Percentiles rank a stretch among this genome's conserved stretches.
Conservation (phyloP, 2,113 vertebrate species). For the Emydocephalus ijimae region DNA sequence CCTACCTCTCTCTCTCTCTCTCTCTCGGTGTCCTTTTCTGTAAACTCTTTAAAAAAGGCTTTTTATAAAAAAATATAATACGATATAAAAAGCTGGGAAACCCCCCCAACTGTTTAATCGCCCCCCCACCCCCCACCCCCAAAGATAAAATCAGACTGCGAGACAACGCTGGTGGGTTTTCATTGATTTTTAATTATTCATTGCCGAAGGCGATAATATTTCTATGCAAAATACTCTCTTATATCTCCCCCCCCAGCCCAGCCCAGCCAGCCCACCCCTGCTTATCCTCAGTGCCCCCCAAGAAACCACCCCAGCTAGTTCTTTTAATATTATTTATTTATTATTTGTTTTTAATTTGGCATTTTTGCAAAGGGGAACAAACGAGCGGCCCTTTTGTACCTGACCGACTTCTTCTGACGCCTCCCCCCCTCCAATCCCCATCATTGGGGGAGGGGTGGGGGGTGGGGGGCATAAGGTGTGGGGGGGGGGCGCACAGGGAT, state of each 20-base stretch:
- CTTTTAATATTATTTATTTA: not conserved
- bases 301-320: not conserved
- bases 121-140: no score
- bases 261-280: not conserved
- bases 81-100: no score
- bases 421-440: not conserved
- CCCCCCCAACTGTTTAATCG: no score
- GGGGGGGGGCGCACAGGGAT: not conserved
- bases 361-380: not conserved
- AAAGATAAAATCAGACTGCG: not conserved
- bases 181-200: constrained; percentile 34
- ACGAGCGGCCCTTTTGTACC: not conserved
- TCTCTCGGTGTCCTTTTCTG: not conserved
- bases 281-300: not conserved
- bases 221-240: constrained; percentile 42
- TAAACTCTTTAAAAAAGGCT: not conserved
- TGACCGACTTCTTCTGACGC: not conserved
- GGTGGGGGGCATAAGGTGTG: no score
- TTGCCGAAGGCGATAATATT: constrained; percentile 37
- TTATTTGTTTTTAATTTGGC: not conserved
- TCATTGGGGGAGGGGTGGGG: no score
- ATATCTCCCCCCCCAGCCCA: constrained; percentile 6
- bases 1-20: no score
- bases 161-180: not conserved
- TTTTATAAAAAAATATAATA: not conserved